phyloP scores from a whole-genome alignment of 2,888 invertebrate species.

The Phoenoteleia sp. region DNA sequence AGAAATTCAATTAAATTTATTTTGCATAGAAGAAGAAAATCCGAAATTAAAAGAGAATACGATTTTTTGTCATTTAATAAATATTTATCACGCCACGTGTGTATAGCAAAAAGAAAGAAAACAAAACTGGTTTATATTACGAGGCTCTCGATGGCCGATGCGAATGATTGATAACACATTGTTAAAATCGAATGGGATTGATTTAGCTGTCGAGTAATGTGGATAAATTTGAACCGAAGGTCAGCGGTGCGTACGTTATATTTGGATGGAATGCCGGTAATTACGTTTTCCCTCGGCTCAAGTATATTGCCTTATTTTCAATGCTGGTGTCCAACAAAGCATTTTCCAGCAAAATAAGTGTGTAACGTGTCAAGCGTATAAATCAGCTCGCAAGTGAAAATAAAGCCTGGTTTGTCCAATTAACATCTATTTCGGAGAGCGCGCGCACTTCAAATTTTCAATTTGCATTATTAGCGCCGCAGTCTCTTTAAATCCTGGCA shows the following conservation, averaged over 20 bases:
- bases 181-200: constrained; percentile 54
- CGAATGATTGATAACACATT: constrained; percentile 59
- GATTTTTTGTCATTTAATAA: neutral
- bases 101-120: neutral
- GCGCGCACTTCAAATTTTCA: constrained; percentile 26
- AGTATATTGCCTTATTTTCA: constrained; percentile 60
- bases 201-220: constrained; percentile 50
- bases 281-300: constrained; percentile 41
- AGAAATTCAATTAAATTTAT: constrained; percentile 1
- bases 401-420: constrained; percentile 49
- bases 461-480: constrained; percentile 25
- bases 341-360: constrained; percentile 54
- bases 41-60: too few relatives aligned
- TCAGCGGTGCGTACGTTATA: constrained; percentile 56
- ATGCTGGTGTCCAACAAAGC: constrained; percentile 58
- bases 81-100: neutral
- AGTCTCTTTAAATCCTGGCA: neutral
- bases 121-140: neutral
- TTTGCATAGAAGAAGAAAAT: too few relatives aligned
- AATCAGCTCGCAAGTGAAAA: constrained; percentile 57
- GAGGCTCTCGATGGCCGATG: neutral
- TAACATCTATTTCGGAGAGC: constrained; percentile 47
- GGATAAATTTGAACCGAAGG: constrained; percentile 63
- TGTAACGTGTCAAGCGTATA: constrained; percentile 53
- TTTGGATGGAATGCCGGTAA: constrained; percentile 63